Base-by-base conservation (phyloP, 2,888 invertebrate species). In the Temnothorax ravouxi region DNA sequence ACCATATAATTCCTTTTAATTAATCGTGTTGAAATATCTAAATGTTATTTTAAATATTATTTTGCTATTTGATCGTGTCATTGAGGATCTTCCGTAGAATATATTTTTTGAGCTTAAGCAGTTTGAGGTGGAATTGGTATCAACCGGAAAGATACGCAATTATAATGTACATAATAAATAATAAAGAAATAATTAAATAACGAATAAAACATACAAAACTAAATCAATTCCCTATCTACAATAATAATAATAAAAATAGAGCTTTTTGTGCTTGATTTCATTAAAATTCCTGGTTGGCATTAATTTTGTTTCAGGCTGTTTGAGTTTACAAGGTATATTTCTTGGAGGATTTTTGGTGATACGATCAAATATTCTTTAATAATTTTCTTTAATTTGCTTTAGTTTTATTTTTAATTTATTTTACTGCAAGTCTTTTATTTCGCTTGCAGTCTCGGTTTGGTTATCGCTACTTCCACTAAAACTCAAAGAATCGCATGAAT, bases 21-120 rank as follows among this genome's bases (percentile, higher is more conserved):
- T 34, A 50, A 69, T 34, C 2, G 34, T 13, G 34, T 11, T 11
- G 3, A 50, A 34, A 52, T 52, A 69, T 34, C 25, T 29, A 67
- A 67, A 50, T 13, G 9, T 18, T 50, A 67, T n/a, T 47, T 69
- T 6, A 50, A 69, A 69, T 50, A 29, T 67, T 50, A 67, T 29
- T 29, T 50, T 50, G 41, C 5, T 50, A 50, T 50, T 29, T 67
- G 5, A 29, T 62, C 11, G 34, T 6, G 6, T 34, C 34, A n/a
- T 67, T 67, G 50, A 69, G 34, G n/a, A 8, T 21, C 11, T 21
- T 64, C 2, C 21, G 1, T n/a, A 64, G 3, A 38, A 41, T 41
- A 21, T 1, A 64, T 64, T 41, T 64, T 41, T 0, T 41, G 41
- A 64, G 41, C 13, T 64, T 3, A 41, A 41, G 2, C 38, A 38